Conservation (phyloP, 2,888 invertebrate species). For the Drosophila pseudotakahashii region DNA sequence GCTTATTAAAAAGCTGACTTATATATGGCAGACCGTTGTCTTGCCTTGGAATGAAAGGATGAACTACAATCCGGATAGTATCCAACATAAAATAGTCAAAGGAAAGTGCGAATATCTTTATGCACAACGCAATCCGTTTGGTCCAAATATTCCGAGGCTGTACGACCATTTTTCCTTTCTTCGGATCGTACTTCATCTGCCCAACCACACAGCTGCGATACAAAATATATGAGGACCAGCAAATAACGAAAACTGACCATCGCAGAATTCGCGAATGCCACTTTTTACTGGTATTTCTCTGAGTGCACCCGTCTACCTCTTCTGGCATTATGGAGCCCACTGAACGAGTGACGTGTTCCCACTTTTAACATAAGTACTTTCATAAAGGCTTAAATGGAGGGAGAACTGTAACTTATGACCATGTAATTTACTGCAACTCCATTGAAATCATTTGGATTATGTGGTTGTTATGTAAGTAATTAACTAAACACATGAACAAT, state of each 20-base stretch:
- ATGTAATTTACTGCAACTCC: neutral
- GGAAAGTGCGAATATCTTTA: neutral
- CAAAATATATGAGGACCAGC: neutral
- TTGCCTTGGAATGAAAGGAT: accelerated
- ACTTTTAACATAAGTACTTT: neutral
- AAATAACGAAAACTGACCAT: neutral
- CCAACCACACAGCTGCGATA: neutral
- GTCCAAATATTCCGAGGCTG: neutral
- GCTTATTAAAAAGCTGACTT: neutral
- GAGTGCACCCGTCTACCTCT: neutral
- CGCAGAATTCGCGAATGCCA: neutral
- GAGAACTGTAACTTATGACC: neutral
- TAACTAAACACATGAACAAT: neutral
- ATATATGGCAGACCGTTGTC: too few species aligned
- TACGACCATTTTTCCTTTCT: neutral
- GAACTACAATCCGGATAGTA: neutral
- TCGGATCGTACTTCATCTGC: neutral
- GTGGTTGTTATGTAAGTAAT: neutral
- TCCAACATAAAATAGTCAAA: accelerated
- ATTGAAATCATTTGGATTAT: neutral
- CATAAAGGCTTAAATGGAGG: neutral
- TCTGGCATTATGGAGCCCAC: neutral
- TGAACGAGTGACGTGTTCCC: neutral
- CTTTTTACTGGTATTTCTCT: neutral
- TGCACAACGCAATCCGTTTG: neutral